Base-by-base conservation (phyloP, 1,140 invertebrate species). In the Bombus affinis region DNA sequence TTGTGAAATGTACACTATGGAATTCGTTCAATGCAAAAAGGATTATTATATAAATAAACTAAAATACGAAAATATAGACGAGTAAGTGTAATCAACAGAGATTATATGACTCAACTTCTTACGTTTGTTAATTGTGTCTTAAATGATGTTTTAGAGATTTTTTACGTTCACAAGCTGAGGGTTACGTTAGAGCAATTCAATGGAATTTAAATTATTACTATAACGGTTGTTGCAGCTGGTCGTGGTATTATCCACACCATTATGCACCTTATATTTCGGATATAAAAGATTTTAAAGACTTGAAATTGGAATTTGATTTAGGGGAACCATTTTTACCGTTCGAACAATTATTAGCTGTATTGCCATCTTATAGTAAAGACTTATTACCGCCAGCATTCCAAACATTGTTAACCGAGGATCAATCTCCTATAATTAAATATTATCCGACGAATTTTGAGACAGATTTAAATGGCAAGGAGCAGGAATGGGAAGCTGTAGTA, bases 161-260 rank as follows among this genome's bases (percentile, higher is more conserved):
- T 22, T 93, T 99, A 87, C 95, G 96, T 73, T 96, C 97, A n/a
- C 98, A 99, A 94, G 98, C 98, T 2, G 96, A 97, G 92, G 97
- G 97, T 73, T 99, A 99, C 94, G 97, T 99, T 13, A 95, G 96
- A 79, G 99, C 98, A 0, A 97, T 99, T 81, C 99, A 99, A 91
- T 99, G 99, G 99, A 99, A 99, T 92, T 95, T 99, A 9, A 96
- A 98, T 92, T 99, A 99, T 95, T 99, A 99, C 94, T 99, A 99
- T 94, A 97, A 99, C 90, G 99, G 99, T 42, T 98, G 98, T 73
- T 97, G 97, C 57, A 99, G 98, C 2, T 99, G 99, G 99, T 98
- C 98, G 37, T 99, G 99, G 99, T 99, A 96, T 94, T 99, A 99
- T 95, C 98, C 98, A 1, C 98, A 98, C 92, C 99, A 99, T 94